Base-by-base conservation (phyloP, 2,888 invertebrate species). In the Anthrax anthrax region DNA sequence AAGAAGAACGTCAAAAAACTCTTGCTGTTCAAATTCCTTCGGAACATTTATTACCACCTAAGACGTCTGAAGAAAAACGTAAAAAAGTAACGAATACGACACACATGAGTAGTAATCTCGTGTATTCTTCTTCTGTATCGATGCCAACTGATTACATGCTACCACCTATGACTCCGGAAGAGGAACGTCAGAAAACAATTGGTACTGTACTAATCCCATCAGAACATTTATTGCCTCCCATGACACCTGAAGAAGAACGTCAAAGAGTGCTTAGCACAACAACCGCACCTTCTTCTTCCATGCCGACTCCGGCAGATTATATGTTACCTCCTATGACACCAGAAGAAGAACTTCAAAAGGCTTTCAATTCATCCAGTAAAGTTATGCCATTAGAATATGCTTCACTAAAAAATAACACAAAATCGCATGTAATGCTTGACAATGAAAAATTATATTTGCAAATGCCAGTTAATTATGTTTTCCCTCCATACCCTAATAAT, bases 171-270 rank as follows among this genome's bases (percentile, higher is more conserved):
- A 32, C 12, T 12, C 12, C 29, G 3, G 29, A 32, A 32, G 39
- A 12, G 23, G 14, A 19, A 23, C 18, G 6, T n/a, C 39, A 39
- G 14, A 14, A 39, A 23, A n/a, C 4, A n/a, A 14, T 39, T 12
- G 10, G 3, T 32, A 2, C 9, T 27, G 23, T 27, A 27, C 9
- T 47, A 18, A 2, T 41, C 9, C 43, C 46, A 2, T 12, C 50
- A 18, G 43, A 38, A 39, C 44, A 47, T 46, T 18, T 50, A 13
- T 18, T 46, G 40, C 9, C 48, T 43, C 6, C 36, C 43, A 23
- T 37, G 27, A 1, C 45, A 42, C 10, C 47, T 43, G 42, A 50
- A 32, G 29, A 32, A 12, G 29, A 32, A 5, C 29, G 29, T 32
- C 29, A 32, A 32, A 9, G 12, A 32, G 12, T 12, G 3, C 13